Conservation (phyloP, 1,140 invertebrate species). For the Heliconius himera region DNA sequence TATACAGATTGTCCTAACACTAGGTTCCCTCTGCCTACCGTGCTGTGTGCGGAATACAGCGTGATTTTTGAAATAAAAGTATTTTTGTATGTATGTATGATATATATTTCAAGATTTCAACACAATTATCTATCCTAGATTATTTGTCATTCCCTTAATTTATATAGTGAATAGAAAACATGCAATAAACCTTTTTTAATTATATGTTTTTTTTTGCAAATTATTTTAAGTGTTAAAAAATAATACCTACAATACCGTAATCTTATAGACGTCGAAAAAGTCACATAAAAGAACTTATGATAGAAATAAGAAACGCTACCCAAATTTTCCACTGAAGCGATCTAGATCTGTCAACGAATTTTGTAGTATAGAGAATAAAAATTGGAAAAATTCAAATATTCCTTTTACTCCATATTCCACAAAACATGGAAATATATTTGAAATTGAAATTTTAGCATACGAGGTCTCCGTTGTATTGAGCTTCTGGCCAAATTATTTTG, state of each 20-base stretch:
- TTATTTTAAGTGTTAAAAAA: neutral
- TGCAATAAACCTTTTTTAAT: no score
- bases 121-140: no score
- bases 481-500: neutral
- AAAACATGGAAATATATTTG: conserved; percentile 13
- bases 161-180: no score
- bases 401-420: neutral
- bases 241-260: neutral
- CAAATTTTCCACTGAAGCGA: neutral
- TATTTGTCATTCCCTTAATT: no score
- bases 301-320: neutral
- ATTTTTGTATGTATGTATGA: no score
- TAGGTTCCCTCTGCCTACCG: no score
- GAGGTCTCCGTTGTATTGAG: conserved; percentile 7
- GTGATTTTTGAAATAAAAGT: no score
- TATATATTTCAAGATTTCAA: no score
- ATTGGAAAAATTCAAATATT: conserved; percentile 21
- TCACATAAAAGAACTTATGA: neutral
- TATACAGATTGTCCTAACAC: no score
- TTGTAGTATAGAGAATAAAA: neutral
- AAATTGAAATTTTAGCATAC: conserved; percentile 15
- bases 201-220: no score
- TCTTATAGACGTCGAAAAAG: neutral
- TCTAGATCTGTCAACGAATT: conserved; percentile 3
- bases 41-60: no score